Evolutionary conservation across 2,797 vertebrate genomes (phyloP), one percentile per base, ranked within the genome.

Genomic region (Lophius americanus): DNA sequence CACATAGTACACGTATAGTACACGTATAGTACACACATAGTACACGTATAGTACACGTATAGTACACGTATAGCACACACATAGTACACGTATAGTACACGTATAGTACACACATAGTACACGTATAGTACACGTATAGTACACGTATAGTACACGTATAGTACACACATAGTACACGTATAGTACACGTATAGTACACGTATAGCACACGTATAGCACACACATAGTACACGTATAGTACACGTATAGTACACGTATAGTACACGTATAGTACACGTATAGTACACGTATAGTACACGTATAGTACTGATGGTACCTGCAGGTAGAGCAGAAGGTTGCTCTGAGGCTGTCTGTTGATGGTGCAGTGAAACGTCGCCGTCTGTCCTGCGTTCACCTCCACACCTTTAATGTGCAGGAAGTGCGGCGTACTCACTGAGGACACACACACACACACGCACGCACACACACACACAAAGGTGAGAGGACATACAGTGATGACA

Each of bases 321-420:
- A 98, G 95, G 74, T 93, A 61, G 3, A 90, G 84, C 64, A 75
- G 92, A 69, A 95, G 87, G 51, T 93, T 70, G 36, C 89, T 89
- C 68, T 94, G 90, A 0, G 95, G 95, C 64, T 88, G 94, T 49
- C 97, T 95, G n/a, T 96, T 96, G 53, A 96, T 93, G 1, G 94
- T 95, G 85, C 96, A 98, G 0, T 96, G 95, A 75, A 98, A 98
- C 2, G 93, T 94, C 1, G 96, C 97, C 39, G 93, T 96, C 78
- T 96, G 96, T 51, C 95, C 94, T 0, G 97, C 96, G 1, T 98
- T 98, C 58, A 98, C 97, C 85, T 98, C 97, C 68, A 97, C 96
- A 0, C 95, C 97, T 91, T 97, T 96, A 67, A 98, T 95, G 71
- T 96, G 94, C 78, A 96, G 89, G 89, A 98, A 98, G 86, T 98